phyloP scores from a whole-genome alignment of 2,888 invertebrate genomes.

The Troglohyphantes excavatus region DNA sequence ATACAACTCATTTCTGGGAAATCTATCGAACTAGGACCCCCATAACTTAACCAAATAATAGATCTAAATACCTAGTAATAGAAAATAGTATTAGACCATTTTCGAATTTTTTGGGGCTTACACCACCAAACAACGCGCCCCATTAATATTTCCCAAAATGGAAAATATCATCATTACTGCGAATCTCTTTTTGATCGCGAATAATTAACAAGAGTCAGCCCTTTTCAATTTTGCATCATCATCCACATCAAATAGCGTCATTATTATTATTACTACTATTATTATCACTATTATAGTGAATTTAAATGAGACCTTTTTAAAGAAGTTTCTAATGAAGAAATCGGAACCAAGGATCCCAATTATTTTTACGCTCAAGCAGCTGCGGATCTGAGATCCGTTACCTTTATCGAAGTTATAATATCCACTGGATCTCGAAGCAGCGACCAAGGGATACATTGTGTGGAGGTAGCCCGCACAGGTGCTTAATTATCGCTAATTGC shows the following conservation, averaged over 20 bases:
- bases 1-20: too few relatives aligned
- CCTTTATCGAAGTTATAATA: not conserved
- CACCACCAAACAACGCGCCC: too few relatives aligned
- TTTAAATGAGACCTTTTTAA: not conserved
- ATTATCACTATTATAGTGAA: not conserved
- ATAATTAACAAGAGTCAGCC: not conserved
- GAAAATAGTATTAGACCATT: too few relatives aligned
- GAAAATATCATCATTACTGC: not conserved
- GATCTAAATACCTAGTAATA: too few relatives aligned
- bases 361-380: constrained; percentile 12
- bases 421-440: not conserved
- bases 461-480: not conserved
- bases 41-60: too few relatives aligned
- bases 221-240: not conserved
- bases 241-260: not conserved
- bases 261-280: not conserved
- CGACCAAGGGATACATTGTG: not conserved
- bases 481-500: constrained; percentile 45
- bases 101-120: too few relatives aligned
- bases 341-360: not conserved
- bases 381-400: not conserved
- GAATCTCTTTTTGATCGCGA: not conserved
- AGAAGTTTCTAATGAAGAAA: not conserved
- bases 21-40: too few relatives aligned
- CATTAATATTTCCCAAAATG: not conserved